phyloP scores from a whole-genome alignment of 2,797 vertebrate genomes.

The Neolamprologus multifasciatus region DNA sequence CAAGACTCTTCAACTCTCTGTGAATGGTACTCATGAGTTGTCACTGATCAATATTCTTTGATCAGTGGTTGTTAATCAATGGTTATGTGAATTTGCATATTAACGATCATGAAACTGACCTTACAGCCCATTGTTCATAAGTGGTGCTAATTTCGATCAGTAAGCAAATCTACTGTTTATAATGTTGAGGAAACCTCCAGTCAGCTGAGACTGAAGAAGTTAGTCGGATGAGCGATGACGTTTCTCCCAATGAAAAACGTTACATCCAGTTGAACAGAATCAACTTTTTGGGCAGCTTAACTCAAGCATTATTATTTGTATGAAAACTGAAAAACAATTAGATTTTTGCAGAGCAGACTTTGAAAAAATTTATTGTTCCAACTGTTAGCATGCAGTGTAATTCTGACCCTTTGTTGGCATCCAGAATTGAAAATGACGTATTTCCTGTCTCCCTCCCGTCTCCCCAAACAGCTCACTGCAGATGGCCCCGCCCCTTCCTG shows the following conservation, averaged over 20 bases:
- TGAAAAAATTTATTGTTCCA: rapidly evolving
- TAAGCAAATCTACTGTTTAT: background rate
- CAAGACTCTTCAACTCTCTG: background rate
- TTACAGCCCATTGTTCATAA: background rate
- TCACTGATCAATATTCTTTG: background rate
- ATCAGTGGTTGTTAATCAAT: background rate
- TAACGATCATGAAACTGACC: background rate
- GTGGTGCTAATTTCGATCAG: rapidly evolving
- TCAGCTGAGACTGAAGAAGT: background rate
- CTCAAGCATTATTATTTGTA: background rate
- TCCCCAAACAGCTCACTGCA: background rate
- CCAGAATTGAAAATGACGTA: background rate
- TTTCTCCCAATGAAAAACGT: background rate
- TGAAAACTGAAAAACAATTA: background rate
- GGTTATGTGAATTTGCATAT: background rate
- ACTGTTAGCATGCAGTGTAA: rapidly evolving
- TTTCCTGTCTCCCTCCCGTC: background rate
- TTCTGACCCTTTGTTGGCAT: background rate
- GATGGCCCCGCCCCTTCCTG: background rate
- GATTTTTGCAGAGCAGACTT: background rate
- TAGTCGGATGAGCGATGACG: background rate
- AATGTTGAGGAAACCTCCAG: background rate
- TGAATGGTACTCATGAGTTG: background rate
- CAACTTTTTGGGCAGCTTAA: background rate
- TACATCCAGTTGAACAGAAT: background rate